Evolutionary conservation across 2,797 vertebrate genomes (phyloP), one percentile per base, ranked within the genome.

Genomic region (Heliangelus exortis): DNA sequence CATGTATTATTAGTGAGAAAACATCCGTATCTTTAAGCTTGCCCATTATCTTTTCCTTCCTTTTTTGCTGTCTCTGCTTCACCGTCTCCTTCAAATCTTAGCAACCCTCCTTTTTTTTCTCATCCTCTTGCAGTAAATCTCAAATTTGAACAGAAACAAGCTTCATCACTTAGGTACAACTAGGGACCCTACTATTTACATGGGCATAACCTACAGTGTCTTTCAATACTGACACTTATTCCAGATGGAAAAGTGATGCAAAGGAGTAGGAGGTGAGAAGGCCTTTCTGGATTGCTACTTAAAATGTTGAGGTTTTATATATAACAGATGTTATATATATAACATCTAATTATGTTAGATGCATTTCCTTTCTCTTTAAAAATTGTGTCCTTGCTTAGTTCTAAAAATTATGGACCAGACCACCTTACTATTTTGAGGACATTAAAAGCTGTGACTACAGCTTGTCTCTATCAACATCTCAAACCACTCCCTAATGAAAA

Each of bases 401-500:
- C 79, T 80, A 67, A 82, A 86, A 75, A 29, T 34, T 15, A 31
- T 43, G 74, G 75, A 57, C 57, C 58, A 80, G 71, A 58, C 28
- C 51, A 77, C 36, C 39, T 39, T 67, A 74, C 76, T 61, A 4
- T 68, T 89, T 43, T 15, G 54, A 91, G 66, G 43, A 83, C 92
- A 94, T 89, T 68, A 92, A 92, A 87, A 93, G 66, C 73, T 69
- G 74, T 26, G 39, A 76, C 59, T 78, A 54, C 90, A 50, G 28
- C 48, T 84, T 17, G 0, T 76, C 59, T 75, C 55, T 55, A 79
- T 66, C 88, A 86, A 62, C 62, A 66, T 50, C 66, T 93, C 73
- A 41, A 84, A 86, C 79, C 4, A 43, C 71, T 71, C 88, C 82
- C 48, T 91, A 95, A 90, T 79, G 90, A 88, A 83, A 67, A 90